Percentiles rank a stretch among this genome's conserved stretches.
These are phyloP conservation scores for Muscicapa comitata DNA, from an alignment of 2,797 vertebrate species.

Conservation along the genomic window DNA sequence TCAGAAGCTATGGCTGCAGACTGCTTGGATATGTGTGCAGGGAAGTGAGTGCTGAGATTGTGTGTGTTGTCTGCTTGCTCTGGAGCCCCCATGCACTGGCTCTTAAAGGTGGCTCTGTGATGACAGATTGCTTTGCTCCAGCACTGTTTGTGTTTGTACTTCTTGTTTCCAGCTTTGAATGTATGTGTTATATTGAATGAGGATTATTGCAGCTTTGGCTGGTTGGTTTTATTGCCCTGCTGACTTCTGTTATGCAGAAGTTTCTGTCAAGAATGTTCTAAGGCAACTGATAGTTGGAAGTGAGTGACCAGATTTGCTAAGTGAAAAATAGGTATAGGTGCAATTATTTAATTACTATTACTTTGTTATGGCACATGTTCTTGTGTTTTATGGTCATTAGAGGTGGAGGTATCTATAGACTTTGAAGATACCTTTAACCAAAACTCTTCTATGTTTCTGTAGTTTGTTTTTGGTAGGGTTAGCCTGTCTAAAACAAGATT, in stretches of 20 bases:
- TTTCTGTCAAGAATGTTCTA: neutral
- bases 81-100: accelerated
- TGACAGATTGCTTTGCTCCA: neutral
- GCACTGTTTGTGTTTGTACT: neutral
- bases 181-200: neutral
- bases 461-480: neutral
- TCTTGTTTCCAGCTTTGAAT: neutral
- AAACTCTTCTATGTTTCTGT: neutral
- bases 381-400: neutral
- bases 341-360: neutral
- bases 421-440: neutral
- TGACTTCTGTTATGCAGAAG: neutral
- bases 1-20: accelerated
- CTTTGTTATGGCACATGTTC: neutral
- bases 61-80: neutral
- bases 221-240: neutral
- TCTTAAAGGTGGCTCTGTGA: neutral
- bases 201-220: neutral
- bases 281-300: neutral
- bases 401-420: neutral
- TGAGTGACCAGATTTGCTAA: neutral
- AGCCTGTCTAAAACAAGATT: neutral
- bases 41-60: neutral
- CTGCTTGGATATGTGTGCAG: neutral
- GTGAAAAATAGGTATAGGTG: neutral